These are phyloP conservation scores for Cheilosia grossa DNA, from an alignment of 2,888 invertebrate species.

Conservation along the genomic window DNA sequence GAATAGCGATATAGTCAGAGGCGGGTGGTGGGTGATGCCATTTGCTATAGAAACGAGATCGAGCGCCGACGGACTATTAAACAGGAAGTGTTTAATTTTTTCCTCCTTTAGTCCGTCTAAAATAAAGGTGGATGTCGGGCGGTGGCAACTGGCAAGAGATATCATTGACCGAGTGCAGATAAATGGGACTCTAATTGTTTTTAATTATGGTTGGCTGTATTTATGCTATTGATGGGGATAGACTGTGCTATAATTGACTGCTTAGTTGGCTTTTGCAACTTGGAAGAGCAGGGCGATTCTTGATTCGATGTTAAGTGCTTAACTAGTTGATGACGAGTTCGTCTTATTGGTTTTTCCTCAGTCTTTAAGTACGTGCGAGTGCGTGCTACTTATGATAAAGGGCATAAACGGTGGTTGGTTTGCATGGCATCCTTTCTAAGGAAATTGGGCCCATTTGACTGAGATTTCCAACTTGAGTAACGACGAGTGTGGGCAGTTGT, in stretches of 20 bases:
- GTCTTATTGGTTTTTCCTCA: neutral
- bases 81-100: slow-evolving; percentile 68
- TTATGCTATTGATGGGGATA: slow-evolving; percentile 58
- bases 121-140: slow-evolving; percentile 27
- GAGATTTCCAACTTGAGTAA: too few species aligned
- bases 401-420: too few species aligned
- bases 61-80: slow-evolving; percentile 66
- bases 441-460: too few species aligned
- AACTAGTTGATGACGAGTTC: neutral
- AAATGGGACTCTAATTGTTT: slow-evolving; percentile 67
- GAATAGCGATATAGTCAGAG: slow-evolving; percentile 25
- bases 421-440: too few species aligned
- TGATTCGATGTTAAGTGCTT: slow-evolving; percentile 22
- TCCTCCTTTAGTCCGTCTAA: slow-evolving; percentile 30
- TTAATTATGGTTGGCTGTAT: slow-evolving; percentile 55
- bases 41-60: slow-evolving; percentile 49
- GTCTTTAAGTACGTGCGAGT: too few species aligned
- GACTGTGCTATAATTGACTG: slow-evolving; percentile 50
- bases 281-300: slow-evolving; percentile 10
- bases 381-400: too few species aligned
- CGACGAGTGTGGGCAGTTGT: too few species aligned
- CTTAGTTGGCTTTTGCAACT: slow-evolving; percentile 27
- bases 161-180: slow-evolving; percentile 67
- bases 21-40: slow-evolving; percentile 9
- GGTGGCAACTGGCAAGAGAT: slow-evolving; percentile 28